Percentiles rank a stretch among this genome's conserved stretches.
These are phyloP conservation scores for Eulithis prunata DNA, from an alignment of 2,888 invertebrate species.

Conservation along the genomic window DNA sequence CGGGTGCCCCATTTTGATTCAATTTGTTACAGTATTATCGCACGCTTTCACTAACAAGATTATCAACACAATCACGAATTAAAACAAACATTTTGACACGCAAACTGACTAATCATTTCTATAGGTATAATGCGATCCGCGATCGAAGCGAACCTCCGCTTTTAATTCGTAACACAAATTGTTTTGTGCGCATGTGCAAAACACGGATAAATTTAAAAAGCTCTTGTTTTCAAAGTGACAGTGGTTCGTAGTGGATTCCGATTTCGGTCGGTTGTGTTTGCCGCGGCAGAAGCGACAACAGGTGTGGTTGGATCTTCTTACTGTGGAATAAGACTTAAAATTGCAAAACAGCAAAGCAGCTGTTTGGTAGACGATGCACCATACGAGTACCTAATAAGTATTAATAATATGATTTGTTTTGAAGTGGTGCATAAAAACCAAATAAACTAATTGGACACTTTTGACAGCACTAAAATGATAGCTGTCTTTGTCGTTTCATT, in stretches of 20 bases:
- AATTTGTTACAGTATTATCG: conserved; percentile 13
- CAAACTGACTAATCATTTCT: conserved; percentile 13
- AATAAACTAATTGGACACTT: too few species aligned
- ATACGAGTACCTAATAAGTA: background rate
- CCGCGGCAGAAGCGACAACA: conserved; percentile 47
- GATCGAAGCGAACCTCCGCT: conserved; percentile 13
- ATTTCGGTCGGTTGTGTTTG: conserved; percentile 46
- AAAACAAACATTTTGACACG: conserved; percentile 20
- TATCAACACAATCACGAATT: conserved; percentile 22
- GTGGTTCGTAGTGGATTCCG: conserved; percentile 35
- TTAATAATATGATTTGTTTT: background rate
- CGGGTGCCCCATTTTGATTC: conserved; percentile 38
- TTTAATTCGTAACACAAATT: conserved; percentile 15
- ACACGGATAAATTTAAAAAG: conserved; percentile 44
- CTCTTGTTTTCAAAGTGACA: conserved; percentile 35
- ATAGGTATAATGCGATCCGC: conserved; percentile 25
- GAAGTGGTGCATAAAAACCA: background rate
- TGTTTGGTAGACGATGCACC: conserved; percentile 31
- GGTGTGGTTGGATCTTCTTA: conserved; percentile 44
- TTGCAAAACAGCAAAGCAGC: conserved; percentile 37
- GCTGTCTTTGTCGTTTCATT: too few species aligned
- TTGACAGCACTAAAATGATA: too few species aligned
- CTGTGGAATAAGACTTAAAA: conserved; percentile 40
- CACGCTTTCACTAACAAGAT: conserved; percentile 20
- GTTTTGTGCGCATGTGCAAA: conserved; percentile 62